Conservation (phyloP, 2,888 invertebrate species). For the Drosophila cognata region DNA sequence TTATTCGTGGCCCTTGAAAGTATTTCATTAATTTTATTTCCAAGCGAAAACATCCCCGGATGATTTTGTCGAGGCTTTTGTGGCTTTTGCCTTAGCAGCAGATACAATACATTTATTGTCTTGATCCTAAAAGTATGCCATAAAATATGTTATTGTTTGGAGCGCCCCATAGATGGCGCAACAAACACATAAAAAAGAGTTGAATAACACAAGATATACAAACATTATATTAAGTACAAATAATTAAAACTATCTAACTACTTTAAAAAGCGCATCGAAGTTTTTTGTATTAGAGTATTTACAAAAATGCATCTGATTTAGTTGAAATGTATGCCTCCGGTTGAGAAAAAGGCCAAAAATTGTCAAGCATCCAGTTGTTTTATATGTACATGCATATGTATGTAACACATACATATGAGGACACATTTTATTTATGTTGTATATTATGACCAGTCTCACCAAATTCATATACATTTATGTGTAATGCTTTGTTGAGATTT, state of each 20-base stretch:
- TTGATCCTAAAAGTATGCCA: conserved; percentile 29
- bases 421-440: neutral
- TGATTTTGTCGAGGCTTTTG: neutral
- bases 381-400: neutral
- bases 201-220: neutral
- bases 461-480: neutral
- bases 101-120: neutral
- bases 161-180: conserved; percentile 22
- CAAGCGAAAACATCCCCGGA: neutral
- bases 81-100: too few relatives aligned
- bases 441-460: neutral
- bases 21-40: neutral
- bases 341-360: rapidly evolving
- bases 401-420: neutral
- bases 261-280: neutral
- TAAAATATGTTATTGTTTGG: neutral
- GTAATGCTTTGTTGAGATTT: neutral
- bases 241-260: neutral
- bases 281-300: neutral
- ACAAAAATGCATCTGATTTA: neutral
- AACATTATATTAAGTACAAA: neutral
- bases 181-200: neutral
- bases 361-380: neutral
- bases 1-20: neutral
- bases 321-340: neutral